phyloP scores from a whole-genome alignment of 2,113 vertebrate genomes.

The Oreocharis arfaki region DNA sequence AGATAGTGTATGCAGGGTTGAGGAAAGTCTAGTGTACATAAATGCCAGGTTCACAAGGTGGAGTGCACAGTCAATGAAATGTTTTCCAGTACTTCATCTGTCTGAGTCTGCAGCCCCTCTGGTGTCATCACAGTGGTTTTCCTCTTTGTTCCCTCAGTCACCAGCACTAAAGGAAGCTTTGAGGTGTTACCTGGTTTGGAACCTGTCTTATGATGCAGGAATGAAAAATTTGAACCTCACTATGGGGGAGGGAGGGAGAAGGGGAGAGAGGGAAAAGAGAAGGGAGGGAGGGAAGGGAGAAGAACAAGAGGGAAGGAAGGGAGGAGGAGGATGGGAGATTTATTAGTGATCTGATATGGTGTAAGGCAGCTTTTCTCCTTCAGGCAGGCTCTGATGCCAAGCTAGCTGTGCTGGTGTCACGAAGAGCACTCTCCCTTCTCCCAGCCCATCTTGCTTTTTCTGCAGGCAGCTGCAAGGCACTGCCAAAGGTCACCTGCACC shows the following conservation, averaged over 20 bases:
- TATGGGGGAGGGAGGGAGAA: no score
- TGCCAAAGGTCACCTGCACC: background rate
- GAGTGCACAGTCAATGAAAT: background rate
- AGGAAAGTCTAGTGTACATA: background rate
- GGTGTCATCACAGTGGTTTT: background rate
- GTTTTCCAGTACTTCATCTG: background rate
- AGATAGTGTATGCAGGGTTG: background rate
- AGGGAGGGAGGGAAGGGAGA: no score
- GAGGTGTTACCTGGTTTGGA: background rate
- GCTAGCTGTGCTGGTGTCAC: fast-evolving
- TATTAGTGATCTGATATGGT: background rate
- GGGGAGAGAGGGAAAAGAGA: background rate
- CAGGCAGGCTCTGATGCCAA: background rate
- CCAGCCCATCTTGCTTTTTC: background rate
- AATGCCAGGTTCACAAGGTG: background rate
- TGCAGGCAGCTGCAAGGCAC: background rate
- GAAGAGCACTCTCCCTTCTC: background rate
- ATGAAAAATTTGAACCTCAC: background rate
- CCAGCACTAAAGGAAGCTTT: background rate
- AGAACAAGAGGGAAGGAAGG: background rate
- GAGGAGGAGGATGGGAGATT: background rate
- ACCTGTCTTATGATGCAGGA: background rate
- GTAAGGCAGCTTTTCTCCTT: background rate
- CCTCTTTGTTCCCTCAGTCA: background rate
- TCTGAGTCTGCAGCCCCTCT: background rate